phyloP scores from a whole-genome alignment of 2,888 invertebrate species.

The Saturnia pavonia region DNA sequence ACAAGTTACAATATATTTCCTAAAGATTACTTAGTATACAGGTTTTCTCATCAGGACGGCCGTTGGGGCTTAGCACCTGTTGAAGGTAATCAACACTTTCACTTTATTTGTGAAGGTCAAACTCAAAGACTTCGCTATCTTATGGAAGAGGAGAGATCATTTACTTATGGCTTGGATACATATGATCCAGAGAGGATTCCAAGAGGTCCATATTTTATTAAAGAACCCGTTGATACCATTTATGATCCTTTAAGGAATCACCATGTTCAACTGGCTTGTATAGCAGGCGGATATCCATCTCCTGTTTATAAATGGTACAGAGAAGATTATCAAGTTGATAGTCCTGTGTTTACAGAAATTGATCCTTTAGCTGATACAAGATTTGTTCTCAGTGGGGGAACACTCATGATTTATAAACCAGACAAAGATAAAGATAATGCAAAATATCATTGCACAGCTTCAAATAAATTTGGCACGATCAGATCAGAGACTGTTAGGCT shows the following conservation, averaged over 20 bases:
- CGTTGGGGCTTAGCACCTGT: slow-evolving; percentile 94
- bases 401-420: slow-evolving; percentile 93
- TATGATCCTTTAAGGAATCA: slow-evolving; percentile 91
- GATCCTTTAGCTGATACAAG: slow-evolving; percentile 88
- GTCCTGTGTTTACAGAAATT: slow-evolving; percentile 86
- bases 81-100: slow-evolving; percentile 87
- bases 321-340: slow-evolving; percentile 92
- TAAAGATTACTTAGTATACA: slow-evolving; percentile 90
- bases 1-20: slow-evolving; percentile 78
- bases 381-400: slow-evolving; percentile 95
- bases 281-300: slow-evolving; percentile 93
- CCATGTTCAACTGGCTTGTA: slow-evolving; percentile 89
- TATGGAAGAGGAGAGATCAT: slow-evolving; percentile 88
- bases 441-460: slow-evolving; percentile 94
- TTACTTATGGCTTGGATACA: slow-evolving; percentile 92
- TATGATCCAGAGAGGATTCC: slow-evolving; percentile 91
- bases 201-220: slow-evolving; percentile 93
- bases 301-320: slow-evolving; percentile 95
- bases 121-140: slow-evolving; percentile 87
- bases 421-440: slow-evolving; percentile 91
- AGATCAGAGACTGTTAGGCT: slow-evolving; percentile 93
- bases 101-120: slow-evolving; percentile 95
- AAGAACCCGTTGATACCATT: slow-evolving; percentile 91
- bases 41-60: slow-evolving; percentile 86
- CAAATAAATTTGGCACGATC: slow-evolving; percentile 94